Evolutionary conservation across 2,888 invertebrate species (phyloP).

Genomic region (Laothoe populi): DNA sequence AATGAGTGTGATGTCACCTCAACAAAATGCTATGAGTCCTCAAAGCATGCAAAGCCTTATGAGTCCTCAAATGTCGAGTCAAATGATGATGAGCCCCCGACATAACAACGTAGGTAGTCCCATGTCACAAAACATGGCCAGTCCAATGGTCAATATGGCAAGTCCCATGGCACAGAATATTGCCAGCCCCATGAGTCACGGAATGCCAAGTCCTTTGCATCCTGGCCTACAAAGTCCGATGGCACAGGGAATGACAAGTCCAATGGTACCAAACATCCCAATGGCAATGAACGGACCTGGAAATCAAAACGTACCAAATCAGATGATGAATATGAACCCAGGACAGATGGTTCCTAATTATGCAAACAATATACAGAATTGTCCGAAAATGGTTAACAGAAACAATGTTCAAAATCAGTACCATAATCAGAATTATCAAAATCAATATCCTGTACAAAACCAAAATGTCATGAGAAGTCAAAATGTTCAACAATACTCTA

Average conservation of each 20-base stretch:
- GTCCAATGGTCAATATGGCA: slow-evolving; percentile 67
- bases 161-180: slow-evolving; percentile 64
- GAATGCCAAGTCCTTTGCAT: slow-evolving; percentile 77
- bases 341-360: slow-evolving; percentile 59
- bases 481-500: slow-evolving; percentile 72
- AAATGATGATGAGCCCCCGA: slow-evolving; percentile 78
- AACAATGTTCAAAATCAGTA: slow-evolving; percentile 69
- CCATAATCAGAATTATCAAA: slow-evolving; percentile 65
- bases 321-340: slow-evolving; percentile 55
- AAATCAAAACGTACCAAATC: slow-evolving; percentile 60
- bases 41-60: slow-evolving; percentile 77
- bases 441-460: slow-evolving; percentile 67
- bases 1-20: slow-evolving; percentile 81
- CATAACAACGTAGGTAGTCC: slow-evolving; percentile 68
- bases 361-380: slow-evolving; percentile 61
- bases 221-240: slow-evolving; percentile 75
- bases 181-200: slow-evolving; percentile 73
- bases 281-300: slow-evolving; percentile 69
- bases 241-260: slow-evolving; percentile 71
- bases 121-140: slow-evolving; percentile 68
- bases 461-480: slow-evolving; percentile 66
- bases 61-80: slow-evolving; percentile 79
- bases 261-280: slow-evolving; percentile 75
- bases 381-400: slow-evolving; percentile 64
- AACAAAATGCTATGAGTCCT: slow-evolving; percentile 78